These are phyloP conservation scores for Oreochromis mossambicus DNA, from an alignment of 2,797 vertebrate genomes.

Conservation along the genomic window DNA sequence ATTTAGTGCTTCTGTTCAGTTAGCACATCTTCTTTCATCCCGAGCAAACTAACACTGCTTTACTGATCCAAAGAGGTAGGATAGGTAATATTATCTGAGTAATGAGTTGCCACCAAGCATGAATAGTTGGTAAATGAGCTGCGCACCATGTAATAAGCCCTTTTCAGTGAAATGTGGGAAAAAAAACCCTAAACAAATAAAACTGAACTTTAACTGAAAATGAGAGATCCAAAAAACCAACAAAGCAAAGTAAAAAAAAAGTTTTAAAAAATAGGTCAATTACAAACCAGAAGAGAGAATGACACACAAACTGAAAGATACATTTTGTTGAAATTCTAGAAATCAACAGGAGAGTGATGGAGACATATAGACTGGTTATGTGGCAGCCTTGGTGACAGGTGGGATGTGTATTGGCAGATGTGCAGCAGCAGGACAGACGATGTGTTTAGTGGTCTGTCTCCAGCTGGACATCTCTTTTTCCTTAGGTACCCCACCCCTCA, in stretches of 20 bases:
- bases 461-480: conserved; percentile 63
- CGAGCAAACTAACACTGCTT: neutral
- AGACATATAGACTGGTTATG: conserved; percentile 41
- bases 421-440: conserved; percentile 54
- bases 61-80: neutral
- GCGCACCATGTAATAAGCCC: neutral
- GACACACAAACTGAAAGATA: neutral
- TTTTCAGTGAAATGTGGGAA: neutral
- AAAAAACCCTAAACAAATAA: neutral
- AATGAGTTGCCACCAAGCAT: conserved; percentile 41
- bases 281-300: neutral
- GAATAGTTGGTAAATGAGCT: conserved; percentile 43
- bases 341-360: conserved; percentile 13
- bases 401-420: conserved; percentile 54
- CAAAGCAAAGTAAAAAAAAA: neutral
- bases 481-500: conserved; percentile 37
- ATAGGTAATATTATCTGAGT: conserved; percentile 25
- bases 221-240: neutral
- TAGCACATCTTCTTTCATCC: conserved; percentile 13
- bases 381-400: conserved; percentile 48
- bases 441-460: conserved; percentile 66
- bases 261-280: neutral
- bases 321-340: neutral
- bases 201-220: neutral
- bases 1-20: conserved; percentile 29